Base-by-base conservation (phyloP, 2,113 vertebrate species). In the Rattus norvegicus region DNA sequence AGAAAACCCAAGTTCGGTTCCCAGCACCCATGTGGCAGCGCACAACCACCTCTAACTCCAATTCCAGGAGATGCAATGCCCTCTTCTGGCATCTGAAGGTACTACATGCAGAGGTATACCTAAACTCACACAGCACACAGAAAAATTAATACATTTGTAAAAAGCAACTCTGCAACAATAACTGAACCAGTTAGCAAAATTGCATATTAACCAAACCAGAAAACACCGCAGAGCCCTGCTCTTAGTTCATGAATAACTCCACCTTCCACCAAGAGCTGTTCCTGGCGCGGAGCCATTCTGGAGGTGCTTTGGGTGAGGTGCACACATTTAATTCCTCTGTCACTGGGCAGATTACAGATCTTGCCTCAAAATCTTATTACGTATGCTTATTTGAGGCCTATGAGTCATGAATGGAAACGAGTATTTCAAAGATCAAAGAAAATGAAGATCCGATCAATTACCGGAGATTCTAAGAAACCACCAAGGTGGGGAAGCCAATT, bases 401-500 rank as follows among this genome's bases (percentile, higher is more conserved):
- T 90, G 39, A 96, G 26, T 84, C 61, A 94, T 91, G 33, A 92
- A 90, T n/a, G 70, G 59, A 95, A 90, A 95, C 13, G 72, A 2
- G 4, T 70, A 80, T 83, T 85, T 93, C 43, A 90, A 54, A 83
- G 39, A 84, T 92, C n/a, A 87, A 96, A 93, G 79, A 47, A 86
- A 93, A 61, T 47, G 65, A 91, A 73, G 61, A 80, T 83, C 47
- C 69, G 65, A 73, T 96, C 36, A 79, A 91, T 81, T 91, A 81
- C 90, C 70, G 93, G n/a, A 70, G 52, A 73, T 10, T 65, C 73
- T 90, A 92, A 70, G 56, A 79, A 91, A 91, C 52, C 30, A 28
- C n/a, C 24, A 16, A 39, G 49, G 30, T 52, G 5, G n/a, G 39
- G 33, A 59, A 76, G 47, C 43, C 19, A 30, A 75, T 9, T 79